phyloP scores from a whole-genome alignment of 2,797 vertebrate genomes.

The Notolabrus celidotus region DNA sequence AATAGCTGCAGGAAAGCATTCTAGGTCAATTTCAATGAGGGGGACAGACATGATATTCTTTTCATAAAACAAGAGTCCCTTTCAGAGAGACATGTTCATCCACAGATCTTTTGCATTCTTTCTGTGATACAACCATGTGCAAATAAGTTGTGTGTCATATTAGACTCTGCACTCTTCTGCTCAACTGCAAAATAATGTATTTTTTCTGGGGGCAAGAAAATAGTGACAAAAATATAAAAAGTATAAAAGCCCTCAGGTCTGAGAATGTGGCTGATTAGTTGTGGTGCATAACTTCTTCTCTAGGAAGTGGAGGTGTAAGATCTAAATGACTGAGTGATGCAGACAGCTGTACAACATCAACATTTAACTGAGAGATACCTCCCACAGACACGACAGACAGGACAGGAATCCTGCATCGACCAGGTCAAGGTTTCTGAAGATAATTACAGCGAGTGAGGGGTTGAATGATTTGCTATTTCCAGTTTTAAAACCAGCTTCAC shows the following conservation, averaged over 20 bases:
- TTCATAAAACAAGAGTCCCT: slow-evolving; percentile 30
- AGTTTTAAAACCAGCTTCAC: no score
- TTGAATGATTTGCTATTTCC: no score
- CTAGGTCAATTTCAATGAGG: neutral
- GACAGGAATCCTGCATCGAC: no score
- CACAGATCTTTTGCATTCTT: slow-evolving; percentile 8
- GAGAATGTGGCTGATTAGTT: neutral
- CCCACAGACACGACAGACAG: no score
- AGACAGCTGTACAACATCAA: neutral
- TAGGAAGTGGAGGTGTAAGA: neutral
- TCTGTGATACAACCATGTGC: neutral
- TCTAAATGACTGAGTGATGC: neutral
- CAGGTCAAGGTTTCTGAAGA: no score
- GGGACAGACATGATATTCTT: slow-evolving; percentile 34
- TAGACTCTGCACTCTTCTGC: neutral
- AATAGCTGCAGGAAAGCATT: neutral
- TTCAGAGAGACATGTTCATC: slow-evolving; percentile 20
- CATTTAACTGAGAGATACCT: no score
- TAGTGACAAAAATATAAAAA: neutral
- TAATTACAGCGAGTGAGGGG: no score
- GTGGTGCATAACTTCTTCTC: neutral
- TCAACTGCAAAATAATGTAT: no score
- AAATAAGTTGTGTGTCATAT: no score
- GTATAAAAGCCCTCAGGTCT: neutral
- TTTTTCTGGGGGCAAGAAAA: no score